Evolutionary conservation across 2,113 vertebrate genomes (phyloP), one percentile per base, ranked within the genome.

Genomic region (Machaerirhynchus nigripectus): DNA sequence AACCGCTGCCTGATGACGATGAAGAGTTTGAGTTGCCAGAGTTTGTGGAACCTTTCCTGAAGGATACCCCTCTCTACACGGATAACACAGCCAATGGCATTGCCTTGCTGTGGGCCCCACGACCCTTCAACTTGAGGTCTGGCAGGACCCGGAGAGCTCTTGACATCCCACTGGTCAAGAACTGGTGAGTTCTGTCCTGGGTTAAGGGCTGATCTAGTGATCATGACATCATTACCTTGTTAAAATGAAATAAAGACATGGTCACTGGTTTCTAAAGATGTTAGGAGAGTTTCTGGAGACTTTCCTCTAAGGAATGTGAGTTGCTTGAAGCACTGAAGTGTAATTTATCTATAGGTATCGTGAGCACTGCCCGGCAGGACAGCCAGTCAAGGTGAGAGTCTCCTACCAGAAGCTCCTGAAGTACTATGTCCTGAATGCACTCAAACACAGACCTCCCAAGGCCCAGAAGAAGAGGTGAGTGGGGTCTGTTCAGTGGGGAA

Each of bases 11-110:
- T 23, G 99, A 99, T 87, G 99, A 99, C 0, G 99, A 99, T 56
- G 99, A 99, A 73, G 99, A 99, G 96, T 99, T 99, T 97, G 99
- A 99, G 90, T 98, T 99, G 88, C 99, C 99, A 4, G 99, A 99
- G 92, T 99, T 98, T 57, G 98, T 99, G 80, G 99, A 99, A 89
- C 99, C 99, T 55, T 99, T 99, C 96, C 98, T 99, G 78, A 99
- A 99, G 96, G 99, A 99, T 68, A 99, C 99, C 2, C 99, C 99
- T 0, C 98, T 99, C 5, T 99, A 99, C 96, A 98, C 99, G 35
- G 99, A 99, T 97, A 98, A 99, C 95, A 99, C 99, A 33, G 99
- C 99, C 92, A 99, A 99, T 23, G 99, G 99, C 86, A 99, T 99
- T 63, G 99, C 99, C n/a, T 95, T 99, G 78, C 98, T 99, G 16